A percentile compares a stretch with the other conserved stretches of the same genome.
Conservation (phyloP, 2,113 vertebrate genomes). For the Aythya baeri region DNA sequence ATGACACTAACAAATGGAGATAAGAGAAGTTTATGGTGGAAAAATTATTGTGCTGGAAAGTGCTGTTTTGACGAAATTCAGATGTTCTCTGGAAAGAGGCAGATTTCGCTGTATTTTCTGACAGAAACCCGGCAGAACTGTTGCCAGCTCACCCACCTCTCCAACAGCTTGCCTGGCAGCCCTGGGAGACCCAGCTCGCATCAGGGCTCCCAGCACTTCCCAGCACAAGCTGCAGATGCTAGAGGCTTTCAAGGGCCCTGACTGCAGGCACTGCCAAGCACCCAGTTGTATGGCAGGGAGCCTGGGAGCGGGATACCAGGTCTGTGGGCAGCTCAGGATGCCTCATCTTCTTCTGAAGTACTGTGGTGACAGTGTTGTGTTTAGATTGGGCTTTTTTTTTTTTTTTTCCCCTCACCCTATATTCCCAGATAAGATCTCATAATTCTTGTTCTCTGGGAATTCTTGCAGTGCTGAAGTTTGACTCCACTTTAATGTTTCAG, state of each 20-base stretch:
- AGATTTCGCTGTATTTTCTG: not conserved
- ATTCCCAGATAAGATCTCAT: not conserved
- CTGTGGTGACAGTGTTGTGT: accelerated
- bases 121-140: not conserved
- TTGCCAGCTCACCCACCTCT: constrained; percentile 23
- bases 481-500: not conserved
- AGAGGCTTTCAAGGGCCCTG: not conserved
- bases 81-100: not conserved
- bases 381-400: not conserved
- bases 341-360: not conserved
- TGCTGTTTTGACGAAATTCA: not conserved
- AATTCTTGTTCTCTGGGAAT: not conserved
- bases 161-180: constrained; percentile 32
- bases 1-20: not conserved
- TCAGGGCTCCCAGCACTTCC: not conserved
- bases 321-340: not conserved
- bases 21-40: not conserved
- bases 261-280: not conserved
- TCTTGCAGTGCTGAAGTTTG: not conserved
- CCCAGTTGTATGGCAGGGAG: not conserved
- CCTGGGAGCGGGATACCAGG: not conserved
- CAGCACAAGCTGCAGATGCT: not conserved
- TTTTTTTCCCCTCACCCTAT: not conserved
- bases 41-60: not conserved
- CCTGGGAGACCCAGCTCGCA: not conserved